A percentile compares a stretch with the other conserved stretches of the same genome.
phyloP scores from a whole-genome alignment of 1,140 invertebrate genomes.

The Cecropterus lyciades region DNA sequence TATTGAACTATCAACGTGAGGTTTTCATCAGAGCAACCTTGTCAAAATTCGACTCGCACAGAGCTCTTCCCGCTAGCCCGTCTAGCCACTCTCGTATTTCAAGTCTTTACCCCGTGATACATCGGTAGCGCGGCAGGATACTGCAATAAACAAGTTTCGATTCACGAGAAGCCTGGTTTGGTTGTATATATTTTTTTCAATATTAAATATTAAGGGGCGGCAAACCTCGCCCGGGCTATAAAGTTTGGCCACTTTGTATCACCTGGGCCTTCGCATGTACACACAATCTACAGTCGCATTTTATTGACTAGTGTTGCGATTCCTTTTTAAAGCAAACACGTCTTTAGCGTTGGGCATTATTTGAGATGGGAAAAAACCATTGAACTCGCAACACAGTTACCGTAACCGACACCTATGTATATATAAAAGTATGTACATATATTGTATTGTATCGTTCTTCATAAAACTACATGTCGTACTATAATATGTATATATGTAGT shows the following conservation, averaged over 20 bases:
- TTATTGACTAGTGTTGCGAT: constrained; percentile 68
- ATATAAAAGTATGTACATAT: no score
- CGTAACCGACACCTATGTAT: no score
- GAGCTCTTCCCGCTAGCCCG: background rate
- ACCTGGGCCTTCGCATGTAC: constrained; percentile 59
- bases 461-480: no score
- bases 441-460: no score
- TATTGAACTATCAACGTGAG: background rate
- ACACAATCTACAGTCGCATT: constrained; percentile 69
- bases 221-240: constrained; percentile 70
- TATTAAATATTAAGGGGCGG: constrained; percentile 80
- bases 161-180: constrained; percentile 60
- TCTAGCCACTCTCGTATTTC: constrained; percentile 7
- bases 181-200: constrained; percentile 70
- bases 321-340: no score
- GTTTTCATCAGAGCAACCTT: background rate
- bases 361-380: no score
- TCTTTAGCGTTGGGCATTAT: no score
- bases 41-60: background rate
- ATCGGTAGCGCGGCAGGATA: constrained; percentile 31
- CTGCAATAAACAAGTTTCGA: constrained; percentile 61
- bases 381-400: no score
- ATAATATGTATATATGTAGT: no score
- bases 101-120: constrained; percentile 36
- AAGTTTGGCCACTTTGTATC: constrained; percentile 72